phyloP scores from a whole-genome alignment of 1,140 invertebrate genomes.

The Cheumatopsyche charites region DNA sequence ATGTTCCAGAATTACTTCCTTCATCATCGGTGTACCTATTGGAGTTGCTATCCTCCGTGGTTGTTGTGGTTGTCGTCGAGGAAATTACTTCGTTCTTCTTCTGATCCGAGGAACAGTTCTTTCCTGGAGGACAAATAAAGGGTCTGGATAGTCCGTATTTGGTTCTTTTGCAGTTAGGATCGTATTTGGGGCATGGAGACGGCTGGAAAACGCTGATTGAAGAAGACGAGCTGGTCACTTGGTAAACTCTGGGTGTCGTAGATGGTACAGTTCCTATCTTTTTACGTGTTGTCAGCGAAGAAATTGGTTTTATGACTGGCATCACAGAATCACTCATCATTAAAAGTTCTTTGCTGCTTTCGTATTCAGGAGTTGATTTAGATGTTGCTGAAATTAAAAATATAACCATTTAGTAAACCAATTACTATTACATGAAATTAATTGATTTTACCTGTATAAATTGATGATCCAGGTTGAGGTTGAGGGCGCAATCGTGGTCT shows the following conservation, averaged over 20 bases:
- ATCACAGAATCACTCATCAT: slow-evolving; percentile 58
- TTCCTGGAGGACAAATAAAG: slow-evolving; percentile 6
- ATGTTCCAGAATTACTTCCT: slow-evolving; percentile 22
- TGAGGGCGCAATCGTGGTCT: slow-evolving; percentile 31
- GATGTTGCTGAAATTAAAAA: slow-evolving; percentile 42
- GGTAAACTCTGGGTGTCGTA: slow-evolving; percentile 50
- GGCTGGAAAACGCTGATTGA: slow-evolving; percentile 31
- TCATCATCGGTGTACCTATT: not conserved
- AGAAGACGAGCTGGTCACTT: slow-evolving; percentile 47
- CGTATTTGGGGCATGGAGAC: slow-evolving; percentile 26
- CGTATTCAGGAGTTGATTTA: slow-evolving; percentile 45
- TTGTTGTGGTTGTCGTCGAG: slow-evolving; percentile 22
- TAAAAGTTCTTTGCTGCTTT: slow-evolving; percentile 58
- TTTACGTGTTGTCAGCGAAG: slow-evolving; percentile 49
- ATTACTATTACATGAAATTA: not conserved
- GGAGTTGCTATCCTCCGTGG: not conserved
- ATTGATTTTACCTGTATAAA: slow-evolving; percentile 19
- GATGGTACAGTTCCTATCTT: slow-evolving; percentile 47
- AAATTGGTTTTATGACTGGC: slow-evolving; percentile 53
- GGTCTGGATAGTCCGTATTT: not conserved
- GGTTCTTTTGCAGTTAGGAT: slow-evolving; percentile 40
- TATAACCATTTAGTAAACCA: slow-evolving; percentile 1
- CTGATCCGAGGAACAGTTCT: slow-evolving; percentile 28
- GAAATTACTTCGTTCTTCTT: slow-evolving; percentile 17
- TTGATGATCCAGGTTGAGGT: slow-evolving; percentile 27